A percentile compares a stretch with the other conserved stretches of the same genome.
Evolutionary conservation across 2,888 invertebrate genomes (phyloP).

Genomic region (Agrenia bidenticulata): DNA sequence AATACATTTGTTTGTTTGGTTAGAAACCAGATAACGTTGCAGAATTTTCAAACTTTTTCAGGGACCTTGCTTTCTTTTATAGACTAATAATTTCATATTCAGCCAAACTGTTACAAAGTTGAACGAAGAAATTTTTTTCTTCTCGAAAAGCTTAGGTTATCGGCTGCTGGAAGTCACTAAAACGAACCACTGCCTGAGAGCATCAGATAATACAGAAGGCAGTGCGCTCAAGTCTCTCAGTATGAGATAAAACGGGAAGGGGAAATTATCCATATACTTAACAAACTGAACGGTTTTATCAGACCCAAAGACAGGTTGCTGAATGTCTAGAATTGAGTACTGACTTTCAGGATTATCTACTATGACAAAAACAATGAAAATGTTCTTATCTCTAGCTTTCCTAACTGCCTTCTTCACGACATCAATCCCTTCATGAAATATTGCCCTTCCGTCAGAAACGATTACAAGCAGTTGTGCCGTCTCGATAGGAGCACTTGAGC

Average conservation of each 20-base stretch:
- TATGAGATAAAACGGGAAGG: constrained; percentile 96
- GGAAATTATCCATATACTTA: constrained; percentile 91
- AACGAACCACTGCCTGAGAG: constrained; percentile 98
- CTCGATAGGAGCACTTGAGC: constrained; percentile 55
- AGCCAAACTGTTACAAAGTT: no score
- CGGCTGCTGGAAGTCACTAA: constrained; percentile 66
- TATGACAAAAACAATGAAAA: constrained; percentile 93
- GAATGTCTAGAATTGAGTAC: constrained; percentile 88
- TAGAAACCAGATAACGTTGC: no score
- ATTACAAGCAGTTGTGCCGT: constrained; percentile 85
- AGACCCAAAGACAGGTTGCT: constrained; percentile 70
- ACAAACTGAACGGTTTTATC: constrained; percentile 66
- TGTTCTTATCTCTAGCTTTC: constrained; percentile 73
- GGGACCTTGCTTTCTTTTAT: no score
- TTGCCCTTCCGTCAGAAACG: constrained; percentile 91
- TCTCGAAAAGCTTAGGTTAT: no score
- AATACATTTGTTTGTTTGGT: no score
- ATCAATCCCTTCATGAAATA: constrained; percentile 77
- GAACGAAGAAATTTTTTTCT: no score
- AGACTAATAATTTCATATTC: no score
- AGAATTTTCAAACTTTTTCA: no score
- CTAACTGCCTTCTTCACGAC: constrained; percentile 76
- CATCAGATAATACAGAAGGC: constrained; percentile 89
- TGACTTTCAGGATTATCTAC: constrained; percentile 91
- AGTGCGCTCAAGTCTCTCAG: constrained; percentile 83